These are phyloP conservation scores for Xanthia togata DNA, from an alignment of 2,888 invertebrate genomes.

Conservation along the genomic window DNA sequence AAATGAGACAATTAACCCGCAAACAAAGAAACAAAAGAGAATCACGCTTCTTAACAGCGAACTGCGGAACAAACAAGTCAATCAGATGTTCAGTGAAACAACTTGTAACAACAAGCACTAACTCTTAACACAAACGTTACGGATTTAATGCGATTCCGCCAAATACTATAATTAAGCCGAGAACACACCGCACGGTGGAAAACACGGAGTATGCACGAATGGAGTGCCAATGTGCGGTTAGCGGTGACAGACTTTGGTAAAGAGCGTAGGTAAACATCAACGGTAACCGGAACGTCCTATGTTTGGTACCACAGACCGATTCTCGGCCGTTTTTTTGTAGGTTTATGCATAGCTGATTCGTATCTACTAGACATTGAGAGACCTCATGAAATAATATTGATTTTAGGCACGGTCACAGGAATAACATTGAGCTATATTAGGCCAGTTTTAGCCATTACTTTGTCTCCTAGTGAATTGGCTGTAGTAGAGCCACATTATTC, in stretches of 20 bases:
- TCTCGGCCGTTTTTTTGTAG: background rate
- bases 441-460: background rate
- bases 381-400: background rate
- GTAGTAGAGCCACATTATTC: background rate
- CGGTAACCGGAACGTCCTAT: background rate
- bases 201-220: slow-evolving; percentile 25
- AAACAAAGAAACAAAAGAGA: slow-evolving; percentile 20
- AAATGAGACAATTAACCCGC: slow-evolving; percentile 10
- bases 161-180: slow-evolving; percentile 49
- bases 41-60: slow-evolving; percentile 7
- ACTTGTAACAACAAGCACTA: slow-evolving; percentile 36
- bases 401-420: background rate
- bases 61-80: slow-evolving; percentile 36
- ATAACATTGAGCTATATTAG: background rate
- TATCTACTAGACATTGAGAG: background rate
- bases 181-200: slow-evolving; percentile 23
- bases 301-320: background rate
- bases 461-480: background rate
- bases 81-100: slow-evolving; percentile 39
- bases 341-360: background rate
- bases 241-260: background rate
- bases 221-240: slow-evolving; percentile 19
- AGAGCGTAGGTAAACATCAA: background rate
- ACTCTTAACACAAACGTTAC: slow-evolving; percentile 44
- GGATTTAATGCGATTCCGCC: slow-evolving; percentile 30